Percentiles rank a stretch among this genome's conserved stretches.
These are phyloP conservation scores for Aspidoscelis tigris DNA, from an alignment of 2,113 vertebrate genomes.

Conservation along the genomic window DNA sequence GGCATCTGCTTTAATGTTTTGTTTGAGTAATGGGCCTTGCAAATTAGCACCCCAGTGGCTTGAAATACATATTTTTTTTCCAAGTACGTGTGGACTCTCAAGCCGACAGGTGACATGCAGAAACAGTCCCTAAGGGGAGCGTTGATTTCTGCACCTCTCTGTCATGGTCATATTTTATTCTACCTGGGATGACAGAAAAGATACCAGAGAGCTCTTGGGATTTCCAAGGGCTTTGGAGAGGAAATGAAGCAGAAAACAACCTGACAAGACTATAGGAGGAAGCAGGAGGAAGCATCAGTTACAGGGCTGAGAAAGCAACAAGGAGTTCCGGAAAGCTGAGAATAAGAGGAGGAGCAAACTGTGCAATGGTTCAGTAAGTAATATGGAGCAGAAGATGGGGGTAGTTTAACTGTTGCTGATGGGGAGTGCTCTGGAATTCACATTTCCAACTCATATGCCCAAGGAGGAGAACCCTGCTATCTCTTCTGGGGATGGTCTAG, in stretches of 20 bases:
- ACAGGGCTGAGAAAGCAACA: background rate
- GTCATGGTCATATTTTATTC: conserved; percentile 68
- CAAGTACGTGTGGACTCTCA: conserved; percentile 71
- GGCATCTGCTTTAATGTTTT: conserved; percentile 72
- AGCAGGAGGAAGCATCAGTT: background rate
- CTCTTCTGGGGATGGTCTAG: no score
- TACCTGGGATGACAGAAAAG: conserved; percentile 56
- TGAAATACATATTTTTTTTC: conserved; percentile 75
- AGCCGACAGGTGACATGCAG: conserved; percentile 72
- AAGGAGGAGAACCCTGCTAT: no score
- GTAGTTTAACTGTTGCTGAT: no score
- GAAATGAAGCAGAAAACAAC: conserved; percentile 75
- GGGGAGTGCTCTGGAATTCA: background rate
- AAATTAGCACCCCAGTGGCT: conserved; percentile 78
- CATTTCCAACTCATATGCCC: no score
- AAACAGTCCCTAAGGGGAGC: conserved; percentile 66
- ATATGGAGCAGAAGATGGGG: background rate
- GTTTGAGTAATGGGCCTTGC: conserved; percentile 82
- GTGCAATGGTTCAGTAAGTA: background rate
- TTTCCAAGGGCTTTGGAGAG: conserved; percentile 53
- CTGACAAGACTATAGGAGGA: background rate
- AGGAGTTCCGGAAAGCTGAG: no score
- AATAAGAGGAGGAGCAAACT: background rate
- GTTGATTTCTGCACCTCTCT: conserved; percentile 55
- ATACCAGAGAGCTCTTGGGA: conserved; percentile 54